These are phyloP conservation scores for Drosophila parvula DNA, from an alignment of 1,140 invertebrate genomes.

Conservation along the genomic window DNA sequence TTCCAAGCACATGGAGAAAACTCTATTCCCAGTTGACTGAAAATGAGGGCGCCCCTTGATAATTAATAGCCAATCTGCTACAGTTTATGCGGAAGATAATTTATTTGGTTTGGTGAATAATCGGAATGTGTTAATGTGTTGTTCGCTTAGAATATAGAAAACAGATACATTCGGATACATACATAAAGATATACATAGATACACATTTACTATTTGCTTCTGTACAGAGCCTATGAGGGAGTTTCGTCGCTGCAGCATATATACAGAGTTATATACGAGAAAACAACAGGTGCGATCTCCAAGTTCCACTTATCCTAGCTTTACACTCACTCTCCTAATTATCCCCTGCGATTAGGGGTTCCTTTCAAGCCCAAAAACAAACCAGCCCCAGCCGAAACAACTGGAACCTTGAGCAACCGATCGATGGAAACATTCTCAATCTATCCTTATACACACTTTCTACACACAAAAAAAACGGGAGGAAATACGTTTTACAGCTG, in stretches of 20 bases:
- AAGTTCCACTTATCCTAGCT: constrained; percentile 14
- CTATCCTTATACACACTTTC: background rate
- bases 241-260: constrained; percentile 17
- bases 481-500: constrained; percentile 8
- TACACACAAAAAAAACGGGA: constrained; percentile 15
- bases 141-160: constrained; percentile 44
- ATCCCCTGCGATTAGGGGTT: constrained; percentile 5
- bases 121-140: constrained; percentile 42
- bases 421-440: constrained; percentile 6
- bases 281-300: background rate
- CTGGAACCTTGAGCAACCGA: constrained; percentile 17
- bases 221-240: constrained; percentile 37
- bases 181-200: constrained; percentile 37
- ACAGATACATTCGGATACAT: constrained; percentile 33
- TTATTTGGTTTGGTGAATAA: constrained; percentile 49
- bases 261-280: constrained; percentile 25
- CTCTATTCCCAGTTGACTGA: constrained; percentile 33
- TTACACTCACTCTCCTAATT: constrained; percentile 5
- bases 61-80: background rate
- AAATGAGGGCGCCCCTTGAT: background rate
- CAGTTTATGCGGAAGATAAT: constrained; percentile 12
- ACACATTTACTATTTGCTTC: constrained; percentile 28
- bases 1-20: constrained; percentile 40
- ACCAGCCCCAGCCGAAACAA: background rate
- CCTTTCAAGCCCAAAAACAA: background rate